Evolutionary conservation across 1,140 invertebrate species (phyloP).

Genomic region (Pseudomyrmex concolor): DNA sequence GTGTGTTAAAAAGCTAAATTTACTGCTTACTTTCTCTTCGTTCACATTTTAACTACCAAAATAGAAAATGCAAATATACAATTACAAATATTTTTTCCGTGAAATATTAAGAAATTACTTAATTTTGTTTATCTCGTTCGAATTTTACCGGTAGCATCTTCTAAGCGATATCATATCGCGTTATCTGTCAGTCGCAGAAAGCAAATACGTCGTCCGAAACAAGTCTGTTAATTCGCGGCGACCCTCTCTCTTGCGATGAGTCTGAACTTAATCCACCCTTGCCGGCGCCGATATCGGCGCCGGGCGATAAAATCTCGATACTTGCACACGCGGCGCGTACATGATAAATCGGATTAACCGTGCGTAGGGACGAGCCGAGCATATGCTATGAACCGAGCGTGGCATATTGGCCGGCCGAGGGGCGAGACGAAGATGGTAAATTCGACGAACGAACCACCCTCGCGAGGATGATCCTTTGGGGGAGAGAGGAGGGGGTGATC

Average conservation of each 20-base stretch:
- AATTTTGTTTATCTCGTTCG: background rate
- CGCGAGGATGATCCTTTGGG: conserved; percentile 55
- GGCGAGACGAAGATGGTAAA: conserved; percentile 18
- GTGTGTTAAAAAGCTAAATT: background rate
- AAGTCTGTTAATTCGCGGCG: conserved; percentile 76
- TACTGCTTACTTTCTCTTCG: background rate
- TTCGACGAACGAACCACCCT: conserved; percentile 62
- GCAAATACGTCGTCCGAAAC: conserved; percentile 75
- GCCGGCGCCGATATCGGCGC: conserved; percentile 72
- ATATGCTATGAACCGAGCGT: conserved; percentile 69
- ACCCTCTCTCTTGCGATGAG: conserved; percentile 60
- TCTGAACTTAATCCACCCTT: conserved; percentile 64
- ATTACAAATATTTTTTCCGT: background rate
- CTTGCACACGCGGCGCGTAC: conserved; percentile 67
- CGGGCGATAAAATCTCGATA: conserved; percentile 78
- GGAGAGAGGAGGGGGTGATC: conserved; percentile 37
- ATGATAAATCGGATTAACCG: conserved; percentile 81
- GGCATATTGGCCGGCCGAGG: conserved; percentile 70
- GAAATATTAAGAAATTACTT: background rate
- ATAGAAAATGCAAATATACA: background rate
- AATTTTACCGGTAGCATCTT: background rate
- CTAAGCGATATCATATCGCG: conserved; percentile 3
- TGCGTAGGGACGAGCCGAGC: conserved; percentile 63
- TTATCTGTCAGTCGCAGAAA: conserved; percentile 51
- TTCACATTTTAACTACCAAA: background rate